phyloP scores from a whole-genome alignment of 2,888 invertebrate species.

The Pseudococcus viburni region DNA sequence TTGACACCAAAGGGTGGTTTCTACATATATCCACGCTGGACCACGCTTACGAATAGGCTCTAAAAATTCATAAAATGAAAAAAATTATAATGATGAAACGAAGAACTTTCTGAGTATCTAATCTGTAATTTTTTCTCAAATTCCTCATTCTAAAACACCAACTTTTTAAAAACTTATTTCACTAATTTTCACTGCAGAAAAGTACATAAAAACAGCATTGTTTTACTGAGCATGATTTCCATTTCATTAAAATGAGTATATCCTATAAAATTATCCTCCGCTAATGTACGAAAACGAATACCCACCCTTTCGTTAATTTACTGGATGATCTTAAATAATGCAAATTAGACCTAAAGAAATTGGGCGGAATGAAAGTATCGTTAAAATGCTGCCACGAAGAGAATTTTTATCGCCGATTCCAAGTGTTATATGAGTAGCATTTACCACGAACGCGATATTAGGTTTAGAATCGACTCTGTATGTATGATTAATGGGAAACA shows the following conservation, averaged over 20 bases:
- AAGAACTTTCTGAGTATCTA: too few relatives aligned
- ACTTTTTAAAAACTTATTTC: too few relatives aligned
- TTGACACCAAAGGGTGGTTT: too few relatives aligned
- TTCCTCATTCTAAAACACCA: too few relatives aligned
- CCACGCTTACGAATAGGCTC: too few relatives aligned
- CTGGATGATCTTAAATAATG: not conserved
- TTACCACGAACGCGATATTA: not conserved
- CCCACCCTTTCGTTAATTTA: not conserved
- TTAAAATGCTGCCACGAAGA: not conserved
- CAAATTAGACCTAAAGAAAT: not conserved
- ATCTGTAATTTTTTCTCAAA: too few relatives aligned
- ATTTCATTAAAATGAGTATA: not conserved
- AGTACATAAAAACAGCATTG: too few relatives aligned
- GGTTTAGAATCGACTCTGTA: not conserved
- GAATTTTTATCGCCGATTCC: not conserved
- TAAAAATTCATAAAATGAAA: too few relatives aligned
- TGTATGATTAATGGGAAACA: constrained; percentile 34
- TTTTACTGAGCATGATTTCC: not conserved
- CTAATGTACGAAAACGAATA: not conserved
- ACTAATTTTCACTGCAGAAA: too few relatives aligned
- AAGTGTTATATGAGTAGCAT: not conserved
- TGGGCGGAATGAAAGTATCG: not conserved
- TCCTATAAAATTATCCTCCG: not conserved
- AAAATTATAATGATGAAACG: too few relatives aligned
- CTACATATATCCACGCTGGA: too few relatives aligned